Evolutionary conservation across 2,113 vertebrate species (phyloP).

Genomic region (Okapia johnstoni): DNA sequence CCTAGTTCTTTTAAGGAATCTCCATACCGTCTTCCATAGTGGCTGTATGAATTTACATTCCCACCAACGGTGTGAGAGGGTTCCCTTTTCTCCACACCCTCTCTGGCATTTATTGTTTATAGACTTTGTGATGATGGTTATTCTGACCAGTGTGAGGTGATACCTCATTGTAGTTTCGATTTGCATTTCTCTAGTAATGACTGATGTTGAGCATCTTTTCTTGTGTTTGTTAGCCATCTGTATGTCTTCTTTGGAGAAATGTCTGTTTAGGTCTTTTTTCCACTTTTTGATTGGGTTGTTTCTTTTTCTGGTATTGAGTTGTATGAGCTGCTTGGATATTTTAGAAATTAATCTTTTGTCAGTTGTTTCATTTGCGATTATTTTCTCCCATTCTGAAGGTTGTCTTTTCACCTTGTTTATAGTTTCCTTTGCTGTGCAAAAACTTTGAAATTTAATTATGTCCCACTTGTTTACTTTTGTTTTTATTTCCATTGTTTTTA

Average conservation of each 20-base stretch:
- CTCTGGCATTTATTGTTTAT: background rate
- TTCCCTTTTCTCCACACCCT: background rate
- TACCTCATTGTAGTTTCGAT: background rate
- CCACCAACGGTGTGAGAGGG: background rate
- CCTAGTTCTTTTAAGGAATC: background rate
- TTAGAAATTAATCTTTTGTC: background rate
- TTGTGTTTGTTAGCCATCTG: background rate
- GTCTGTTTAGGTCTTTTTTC: background rate
- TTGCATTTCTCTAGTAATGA: background rate
- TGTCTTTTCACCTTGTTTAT: background rate
- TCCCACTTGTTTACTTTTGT: background rate
- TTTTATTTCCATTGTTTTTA: background rate
- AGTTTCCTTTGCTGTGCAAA: background rate
- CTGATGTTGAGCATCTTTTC: background rate
- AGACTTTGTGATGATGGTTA: background rate
- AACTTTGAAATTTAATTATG: background rate
- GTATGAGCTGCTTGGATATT: background rate
- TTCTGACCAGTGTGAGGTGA: background rate
- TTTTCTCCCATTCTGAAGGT: background rate
- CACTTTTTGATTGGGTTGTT: background rate
- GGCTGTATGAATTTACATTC: background rate
- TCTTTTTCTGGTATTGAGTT: background rate
- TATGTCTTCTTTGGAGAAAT: background rate
- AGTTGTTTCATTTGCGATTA: background rate
- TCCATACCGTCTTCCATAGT: background rate